Base-by-base conservation (phyloP, 2,113 vertebrate species). In the Cyphomyrus plagiostoma region DNA sequence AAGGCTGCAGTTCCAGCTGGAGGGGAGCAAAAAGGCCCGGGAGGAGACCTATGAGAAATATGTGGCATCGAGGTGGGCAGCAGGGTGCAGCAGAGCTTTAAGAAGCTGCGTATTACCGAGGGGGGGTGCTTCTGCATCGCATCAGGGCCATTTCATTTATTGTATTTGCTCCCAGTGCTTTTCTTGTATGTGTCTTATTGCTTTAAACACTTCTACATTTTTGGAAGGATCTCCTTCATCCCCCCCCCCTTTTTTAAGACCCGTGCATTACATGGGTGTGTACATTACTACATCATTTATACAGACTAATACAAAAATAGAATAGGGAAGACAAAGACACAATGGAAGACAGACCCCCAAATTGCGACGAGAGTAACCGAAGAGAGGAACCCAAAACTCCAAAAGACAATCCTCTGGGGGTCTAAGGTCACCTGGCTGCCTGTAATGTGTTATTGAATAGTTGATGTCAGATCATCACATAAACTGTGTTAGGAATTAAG, bases 21-120 rank as follows among this genome's bases (percentile, higher is more conserved):
- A 99, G 89, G 97, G 98, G 91, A 94, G 97, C 84, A 99, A 99
- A 93, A 98, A 96, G 92, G 96, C 97, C 88, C 96, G 98, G 80
- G 98, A 99, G 94, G 97, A 98, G 86, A 94, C 96, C 92, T 99
- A 99, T 91, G 98, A 99, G 92, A 99, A 97, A 97, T 99, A 99
- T 1, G 94, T 99, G 26, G 88, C 96, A 91, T 99, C 98, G 92
- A 98, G 98, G 98, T 96, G 52, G 35, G 86, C 35, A 49, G 50
- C 30, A 23, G 30, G 66, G 62, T 62, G 77, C 49, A 62, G 35
- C 39, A 66, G 21, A 9, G 45, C 87, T 35, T 39, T 7, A 11
- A 53, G 49, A 5, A 8, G 23, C 21, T 45, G 3, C n/a, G 10
- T 5, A 13, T 70, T 70, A 26, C n/a, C n/a, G 10, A 3, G 10